Conservation (phyloP, 2,888 invertebrate genomes). For the Rhopalosiphum nymphaeae region DNA sequence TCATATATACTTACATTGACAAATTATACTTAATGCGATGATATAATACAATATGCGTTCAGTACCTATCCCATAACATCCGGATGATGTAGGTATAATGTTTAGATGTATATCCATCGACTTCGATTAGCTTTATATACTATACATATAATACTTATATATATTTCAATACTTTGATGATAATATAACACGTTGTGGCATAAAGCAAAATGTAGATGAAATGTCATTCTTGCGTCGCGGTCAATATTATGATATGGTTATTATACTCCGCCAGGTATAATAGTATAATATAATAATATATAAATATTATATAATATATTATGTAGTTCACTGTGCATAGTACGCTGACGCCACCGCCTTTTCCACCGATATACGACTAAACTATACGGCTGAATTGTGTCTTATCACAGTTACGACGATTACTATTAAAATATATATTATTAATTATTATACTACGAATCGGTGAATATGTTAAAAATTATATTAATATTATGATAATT, state of each 20-base stretch:
- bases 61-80: neutral
- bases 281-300: too few species aligned
- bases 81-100: neutral
- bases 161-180: neutral
- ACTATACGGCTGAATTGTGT: neutral
- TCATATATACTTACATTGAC: neutral
- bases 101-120: neutral
- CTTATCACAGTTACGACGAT: neutral
- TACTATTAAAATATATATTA: neutral
- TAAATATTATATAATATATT: too few species aligned
- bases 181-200: neutral
- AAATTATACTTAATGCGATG: neutral
- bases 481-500: neutral
- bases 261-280: neutral
- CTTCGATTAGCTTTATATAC: neutral
- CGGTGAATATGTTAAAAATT: neutral
- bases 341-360: neutral
- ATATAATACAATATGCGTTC: neutral
- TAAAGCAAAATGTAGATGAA: neutral
- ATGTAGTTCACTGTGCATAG: too few species aligned
- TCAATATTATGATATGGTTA: neutral
- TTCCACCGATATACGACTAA: neutral
- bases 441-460: neutral
- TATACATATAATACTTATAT: neutral
- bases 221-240: neutral